phyloP scores from a whole-genome alignment of 1,140 invertebrate genomes.

The Leptinotarsa lineolata region DNA sequence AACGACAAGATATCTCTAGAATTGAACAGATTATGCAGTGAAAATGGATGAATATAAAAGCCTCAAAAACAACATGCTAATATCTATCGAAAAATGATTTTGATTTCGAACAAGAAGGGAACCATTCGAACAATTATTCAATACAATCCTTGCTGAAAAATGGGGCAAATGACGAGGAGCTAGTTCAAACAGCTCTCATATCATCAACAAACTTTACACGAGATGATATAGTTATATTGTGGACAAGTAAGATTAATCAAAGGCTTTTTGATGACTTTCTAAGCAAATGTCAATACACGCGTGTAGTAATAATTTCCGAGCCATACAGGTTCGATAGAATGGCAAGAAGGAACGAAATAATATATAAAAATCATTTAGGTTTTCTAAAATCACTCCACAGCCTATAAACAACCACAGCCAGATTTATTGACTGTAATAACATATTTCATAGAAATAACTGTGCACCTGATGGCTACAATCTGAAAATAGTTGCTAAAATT shows the following conservation, averaged over 20 bases:
- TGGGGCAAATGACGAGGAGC: background rate
- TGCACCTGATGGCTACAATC: background rate
- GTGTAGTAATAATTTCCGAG: background rate
- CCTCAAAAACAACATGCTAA: too few species aligned
- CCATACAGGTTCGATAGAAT: background rate
- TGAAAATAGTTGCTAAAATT: background rate
- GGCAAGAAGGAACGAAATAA: background rate
- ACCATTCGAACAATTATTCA: background rate
- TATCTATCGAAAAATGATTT: too few species aligned
- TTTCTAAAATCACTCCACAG: background rate
- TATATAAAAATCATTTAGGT: background rate
- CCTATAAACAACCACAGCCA: background rate
- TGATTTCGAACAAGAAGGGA: too few species aligned
- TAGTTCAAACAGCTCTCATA: background rate
- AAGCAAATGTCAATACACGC: background rate
- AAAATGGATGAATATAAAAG: too few species aligned
- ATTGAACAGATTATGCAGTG: too few species aligned
- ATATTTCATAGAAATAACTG: background rate
- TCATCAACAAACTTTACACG: too few species aligned
- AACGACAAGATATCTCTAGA: too few species aligned
- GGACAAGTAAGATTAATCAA: too few species aligned
- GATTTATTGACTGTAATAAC: background rate
- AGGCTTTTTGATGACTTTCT: too few species aligned
- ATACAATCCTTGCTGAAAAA: background rate
- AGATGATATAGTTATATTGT: too few species aligned